phyloP scores from a whole-genome alignment of 2,113 vertebrate genomes.

The Takifugu bimaculatus region DNA sequence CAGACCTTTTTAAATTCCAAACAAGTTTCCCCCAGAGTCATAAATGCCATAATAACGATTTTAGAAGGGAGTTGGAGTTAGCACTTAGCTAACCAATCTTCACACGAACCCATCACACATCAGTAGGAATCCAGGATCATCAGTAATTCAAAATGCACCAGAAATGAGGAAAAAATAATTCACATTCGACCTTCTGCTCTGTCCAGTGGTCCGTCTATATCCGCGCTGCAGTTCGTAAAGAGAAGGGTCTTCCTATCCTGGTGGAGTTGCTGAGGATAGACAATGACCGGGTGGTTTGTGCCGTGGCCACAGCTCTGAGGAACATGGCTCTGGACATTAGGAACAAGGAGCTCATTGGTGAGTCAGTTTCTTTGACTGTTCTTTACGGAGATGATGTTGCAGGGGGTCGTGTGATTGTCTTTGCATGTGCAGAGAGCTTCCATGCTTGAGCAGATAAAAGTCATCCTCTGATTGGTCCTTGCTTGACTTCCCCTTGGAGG shows the following conservation, averaged over 20 bases:
- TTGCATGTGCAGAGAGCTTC: neutral
- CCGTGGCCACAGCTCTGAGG: constrained; percentile 93
- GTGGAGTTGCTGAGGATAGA: constrained; percentile 98
- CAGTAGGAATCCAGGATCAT: neutral
- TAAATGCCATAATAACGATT: neutral
- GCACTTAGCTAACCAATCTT: too few species aligned
- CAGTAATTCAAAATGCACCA: too few species aligned
- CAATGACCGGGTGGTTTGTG: constrained; percentile 97
- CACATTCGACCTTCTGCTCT: neutral
- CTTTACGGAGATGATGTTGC: neutral
- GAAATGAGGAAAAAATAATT: neutral
- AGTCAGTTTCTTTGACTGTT: constrained; percentile 39
- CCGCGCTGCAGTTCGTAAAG: constrained; percentile 94
- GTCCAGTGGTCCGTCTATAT: constrained; percentile 96
- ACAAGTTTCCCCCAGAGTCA: neutral
- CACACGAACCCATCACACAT: neutral
- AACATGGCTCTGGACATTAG: constrained; percentile 99
- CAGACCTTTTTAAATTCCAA: constrained; percentile 4
- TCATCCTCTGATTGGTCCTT: constrained; percentile 17
- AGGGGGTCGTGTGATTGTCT: neutral
- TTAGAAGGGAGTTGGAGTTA: too few species aligned
- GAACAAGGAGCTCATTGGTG: constrained; percentile 99
- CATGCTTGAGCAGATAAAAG: neutral
- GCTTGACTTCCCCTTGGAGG: constrained; percentile 55
- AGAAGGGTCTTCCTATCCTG: constrained; percentile 95